Base-by-base conservation (phyloP, 1,140 invertebrate genomes). In the Cotesia glomerata region DNA sequence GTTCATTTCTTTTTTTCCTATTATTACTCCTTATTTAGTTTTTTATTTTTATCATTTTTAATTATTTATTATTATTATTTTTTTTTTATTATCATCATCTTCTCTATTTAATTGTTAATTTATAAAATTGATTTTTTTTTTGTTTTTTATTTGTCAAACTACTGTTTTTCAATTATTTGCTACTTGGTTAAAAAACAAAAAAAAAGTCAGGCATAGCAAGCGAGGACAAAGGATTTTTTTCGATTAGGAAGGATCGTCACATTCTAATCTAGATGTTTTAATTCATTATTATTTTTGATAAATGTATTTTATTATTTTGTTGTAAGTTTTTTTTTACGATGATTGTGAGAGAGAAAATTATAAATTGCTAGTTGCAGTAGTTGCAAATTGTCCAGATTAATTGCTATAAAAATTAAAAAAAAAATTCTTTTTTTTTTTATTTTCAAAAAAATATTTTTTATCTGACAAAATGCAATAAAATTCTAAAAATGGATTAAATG, bases 171-270 rank as follows among this genome's bases (percentile, higher is more conserved):
- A 32, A 67, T 72, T 74, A 74, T 69, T 34, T 74, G 66, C 39
- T 45, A 45, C 39, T 45, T 45, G 39, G 39, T 45, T 45, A 45
- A 45, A 45, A 45, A 72, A 61, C 26, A 26, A 73, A 74, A 69
- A 68, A 65, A 75, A 76, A 56, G 69, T 45, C 39, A 45, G 39
- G 39, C 39, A 45, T 45, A 45, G 39, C 39, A 76, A 76, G 76
- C 72, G 76, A 71, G 74, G 79, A 70, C 51, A 39, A 64, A 64
- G 75, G 56, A 68, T 26, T 56, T 68, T 35, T 14, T 77, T 71
- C 75, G 77, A 70, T 71, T 66, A 75, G 76, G 77, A 79, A 72
- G 76, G 74, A 80, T 81, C 76, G 80, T 75, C 77, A 79, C 76
- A 79, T 76, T 75, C 79, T 82, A 80, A 70, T 72, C 39, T 45